phyloP scores from a whole-genome alignment of 2,113 vertebrate genomes.

The Microtus richardsoni region DNA sequence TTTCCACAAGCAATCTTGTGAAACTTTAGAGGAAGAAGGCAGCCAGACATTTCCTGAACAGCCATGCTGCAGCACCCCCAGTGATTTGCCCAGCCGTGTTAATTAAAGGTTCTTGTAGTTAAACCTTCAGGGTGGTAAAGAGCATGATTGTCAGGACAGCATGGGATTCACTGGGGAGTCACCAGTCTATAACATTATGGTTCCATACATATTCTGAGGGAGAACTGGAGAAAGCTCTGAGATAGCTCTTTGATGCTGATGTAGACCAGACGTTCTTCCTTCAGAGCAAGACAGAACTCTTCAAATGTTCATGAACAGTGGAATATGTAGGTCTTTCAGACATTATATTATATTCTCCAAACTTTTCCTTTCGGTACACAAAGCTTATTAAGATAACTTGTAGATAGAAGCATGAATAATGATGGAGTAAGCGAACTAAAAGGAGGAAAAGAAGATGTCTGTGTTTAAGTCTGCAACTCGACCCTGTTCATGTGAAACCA shows the following conservation, averaged over 20 bases:
- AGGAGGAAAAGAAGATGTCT: not conserved
- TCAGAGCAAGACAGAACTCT: not conserved
- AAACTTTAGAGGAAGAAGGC: slow-evolving; percentile 51
- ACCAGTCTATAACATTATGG: not conserved
- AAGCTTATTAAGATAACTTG: not conserved
- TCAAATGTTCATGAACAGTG: slow-evolving; percentile 11
- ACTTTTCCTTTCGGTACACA: not conserved
- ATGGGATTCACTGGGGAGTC: slow-evolving; percentile 36
- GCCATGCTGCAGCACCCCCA: not conserved
- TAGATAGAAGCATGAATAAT: not conserved
- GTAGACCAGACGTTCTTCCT: not conserved
- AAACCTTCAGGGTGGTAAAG: slow-evolving; percentile 66
- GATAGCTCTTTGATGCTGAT: not conserved
- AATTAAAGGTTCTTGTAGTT: slow-evolving; percentile 63
- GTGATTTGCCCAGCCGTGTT: slow-evolving; percentile 61
- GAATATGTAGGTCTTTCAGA: slow-evolving; percentile 9
- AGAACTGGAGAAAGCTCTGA: slow-evolving; percentile 30
- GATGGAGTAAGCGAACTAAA: not conserved
- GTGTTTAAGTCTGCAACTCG: not conserved
- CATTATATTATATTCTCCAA: not conserved
- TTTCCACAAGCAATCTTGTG: slow-evolving; percentile 67
- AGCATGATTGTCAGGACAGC: slow-evolving; percentile 66
- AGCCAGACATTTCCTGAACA: slow-evolving; percentile 73
- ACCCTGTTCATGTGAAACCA: not conserved
- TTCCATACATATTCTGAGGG: slow-evolving; percentile 65